phyloP scores from a whole-genome alignment of 2,797 vertebrate genomes.

The Epinephelus malabaricus region DNA sequence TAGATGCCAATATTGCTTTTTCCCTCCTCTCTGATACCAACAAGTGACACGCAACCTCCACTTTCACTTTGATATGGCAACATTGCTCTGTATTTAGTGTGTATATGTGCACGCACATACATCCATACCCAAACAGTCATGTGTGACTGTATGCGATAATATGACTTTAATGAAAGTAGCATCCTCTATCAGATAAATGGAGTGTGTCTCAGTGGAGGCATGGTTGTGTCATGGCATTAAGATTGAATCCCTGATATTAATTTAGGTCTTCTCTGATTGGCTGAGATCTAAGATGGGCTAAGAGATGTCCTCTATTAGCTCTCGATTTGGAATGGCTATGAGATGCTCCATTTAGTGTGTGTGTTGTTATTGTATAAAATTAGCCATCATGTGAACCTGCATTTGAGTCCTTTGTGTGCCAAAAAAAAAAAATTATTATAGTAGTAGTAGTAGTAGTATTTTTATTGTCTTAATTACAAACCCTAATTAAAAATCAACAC shows the following conservation, averaged over 20 bases:
- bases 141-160: conserved; percentile 31
- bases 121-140: neutral
- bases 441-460: too few relatives aligned
- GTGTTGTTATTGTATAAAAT: neutral
- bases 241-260: conserved; percentile 26
- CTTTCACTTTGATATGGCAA: conserved; percentile 47
- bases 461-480: too few relatives aligned
- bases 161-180: conserved; percentile 48
- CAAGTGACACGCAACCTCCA: conserved; percentile 27
- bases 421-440: too few relatives aligned
- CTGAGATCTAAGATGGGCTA: conserved; percentile 3
- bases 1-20: conserved; percentile 43
- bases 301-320: neutral
- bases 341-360: neutral
- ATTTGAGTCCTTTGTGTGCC: neutral
- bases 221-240: conserved; percentile 34
- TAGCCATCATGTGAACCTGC: neutral
- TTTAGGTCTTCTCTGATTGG: conserved; percentile 39
- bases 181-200: conserved; percentile 31
- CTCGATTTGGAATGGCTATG: conserved; percentile 8
- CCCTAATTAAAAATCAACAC: too few relatives aligned
- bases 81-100: conserved; percentile 15
- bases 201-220: conserved; percentile 1
- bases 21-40: conserved; percentile 40
- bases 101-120: neutral